phyloP scores from a whole-genome alignment of 2,888 invertebrate species.

The Netelia inedita region DNA sequence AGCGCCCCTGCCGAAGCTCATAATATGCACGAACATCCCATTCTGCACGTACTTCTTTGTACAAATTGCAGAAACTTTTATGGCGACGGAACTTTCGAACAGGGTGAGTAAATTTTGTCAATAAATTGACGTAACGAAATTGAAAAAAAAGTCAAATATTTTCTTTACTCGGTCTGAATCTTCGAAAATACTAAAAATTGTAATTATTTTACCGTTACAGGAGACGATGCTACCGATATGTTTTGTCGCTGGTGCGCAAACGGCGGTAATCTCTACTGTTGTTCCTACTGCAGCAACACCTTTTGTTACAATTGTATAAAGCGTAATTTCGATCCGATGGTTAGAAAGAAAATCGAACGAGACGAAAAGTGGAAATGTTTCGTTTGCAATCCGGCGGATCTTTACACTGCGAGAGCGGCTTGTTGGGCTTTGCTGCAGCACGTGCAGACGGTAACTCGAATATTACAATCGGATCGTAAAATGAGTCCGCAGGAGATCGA shows the following conservation, averaged over 20 bases:
- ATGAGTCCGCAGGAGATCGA: conserved; percentile 77
- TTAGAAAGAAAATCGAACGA: conserved; percentile 90
- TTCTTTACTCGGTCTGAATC: background rate
- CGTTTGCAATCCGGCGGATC: conserved; percentile 89
- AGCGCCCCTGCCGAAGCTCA: conserved; percentile 88
- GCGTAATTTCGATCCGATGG: conserved; percentile 89
- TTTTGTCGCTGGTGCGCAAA: conserved; percentile 95
- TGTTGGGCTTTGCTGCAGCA: conserved; percentile 91
- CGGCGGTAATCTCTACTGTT: conserved; percentile 92
- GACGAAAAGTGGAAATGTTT: conserved; percentile 94
- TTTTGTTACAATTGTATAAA: conserved; percentile 90
- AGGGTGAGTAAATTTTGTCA: conserved; percentile 84
- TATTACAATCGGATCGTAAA: conserved; percentile 76
- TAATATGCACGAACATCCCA: conserved; percentile 90
- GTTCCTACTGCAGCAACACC: conserved; percentile 88
- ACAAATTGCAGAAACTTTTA: conserved; percentile 91
- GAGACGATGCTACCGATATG: conserved; percentile 93
- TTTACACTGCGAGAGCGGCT: conserved; percentile 89
- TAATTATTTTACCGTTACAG: conserved; percentile 71
- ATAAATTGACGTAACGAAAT: background rate
- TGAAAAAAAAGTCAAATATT: conserved; percentile 33
- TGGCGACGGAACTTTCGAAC: conserved; percentile 93
- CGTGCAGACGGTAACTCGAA: conserved; percentile 80
- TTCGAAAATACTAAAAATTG: background rate
- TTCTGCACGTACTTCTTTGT: conserved; percentile 91